These are phyloP conservation scores for Pteropus alecto DNA, from an alignment of 2,113 vertebrate genomes.

Conservation along the genomic window DNA sequence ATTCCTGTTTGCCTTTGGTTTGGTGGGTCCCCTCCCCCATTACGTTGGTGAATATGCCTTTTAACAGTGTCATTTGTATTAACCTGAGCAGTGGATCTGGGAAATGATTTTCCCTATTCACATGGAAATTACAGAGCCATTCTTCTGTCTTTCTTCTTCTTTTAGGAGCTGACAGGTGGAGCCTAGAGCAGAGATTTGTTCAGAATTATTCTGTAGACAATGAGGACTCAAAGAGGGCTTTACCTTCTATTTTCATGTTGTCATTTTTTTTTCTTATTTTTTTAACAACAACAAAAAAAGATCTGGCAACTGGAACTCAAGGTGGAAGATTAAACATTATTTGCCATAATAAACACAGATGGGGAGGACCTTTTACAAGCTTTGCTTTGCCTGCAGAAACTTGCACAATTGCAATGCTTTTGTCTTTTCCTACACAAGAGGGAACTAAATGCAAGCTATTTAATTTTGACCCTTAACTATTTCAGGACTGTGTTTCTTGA, in stretches of 20 bases:
- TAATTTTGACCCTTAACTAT: conserved; percentile 59
- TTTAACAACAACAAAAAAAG: conserved; percentile 64
- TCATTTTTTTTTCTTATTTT: conserved; percentile 69
- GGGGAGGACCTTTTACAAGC: conserved; percentile 81
- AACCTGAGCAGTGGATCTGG: conserved; percentile 61
- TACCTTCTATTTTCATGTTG: conserved; percentile 80
- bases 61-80: conserved; percentile 77
- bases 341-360: conserved; percentile 84
- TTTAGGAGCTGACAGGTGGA: conserved; percentile 77
- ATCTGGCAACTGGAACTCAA: conserved; percentile 78
- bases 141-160: conserved; percentile 71
- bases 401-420: conserved; percentile 75
- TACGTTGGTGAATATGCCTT: conserved; percentile 65
- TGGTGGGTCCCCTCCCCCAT: not conserved
- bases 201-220: conserved; percentile 83
- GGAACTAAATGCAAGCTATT: conserved; percentile 28
- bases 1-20: conserved; percentile 53
- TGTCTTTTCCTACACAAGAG: conserved; percentile 39
- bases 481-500: conserved; percentile 39
- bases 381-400: conserved; percentile 84
- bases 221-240: conserved; percentile 73
- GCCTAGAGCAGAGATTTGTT: conserved; percentile 80
- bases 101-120: conserved; percentile 81
- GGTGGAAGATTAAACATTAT: conserved; percentile 80
- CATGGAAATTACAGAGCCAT: conserved; percentile 72